These are phyloP conservation scores for Tetragonisca angustula DNA, from an alignment of 2,888 invertebrate species.

Conservation along the genomic window DNA sequence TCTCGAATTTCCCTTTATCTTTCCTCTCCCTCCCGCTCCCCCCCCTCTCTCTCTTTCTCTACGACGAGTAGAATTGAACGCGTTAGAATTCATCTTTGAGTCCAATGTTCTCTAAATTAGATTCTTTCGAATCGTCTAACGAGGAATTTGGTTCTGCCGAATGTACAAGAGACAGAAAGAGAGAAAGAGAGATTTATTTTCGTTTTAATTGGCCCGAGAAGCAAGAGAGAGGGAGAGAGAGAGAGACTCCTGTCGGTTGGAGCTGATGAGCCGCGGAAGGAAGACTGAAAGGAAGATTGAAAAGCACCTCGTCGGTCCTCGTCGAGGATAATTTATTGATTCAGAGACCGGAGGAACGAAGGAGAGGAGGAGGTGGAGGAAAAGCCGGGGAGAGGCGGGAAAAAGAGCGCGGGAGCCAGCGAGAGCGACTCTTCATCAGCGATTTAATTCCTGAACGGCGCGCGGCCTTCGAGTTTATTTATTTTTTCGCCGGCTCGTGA, in stretches of 20 bases:
- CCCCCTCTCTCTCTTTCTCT: too few species aligned
- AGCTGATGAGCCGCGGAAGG: neutral
- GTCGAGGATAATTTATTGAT: constrained; percentile 75
- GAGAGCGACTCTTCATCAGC: constrained; percentile 78
- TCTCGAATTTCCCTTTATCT: neutral
- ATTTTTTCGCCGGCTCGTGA: constrained; percentile 79
- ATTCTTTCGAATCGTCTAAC: too few species aligned
- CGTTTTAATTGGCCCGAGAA: constrained; percentile 24
- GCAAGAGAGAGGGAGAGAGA: neutral
- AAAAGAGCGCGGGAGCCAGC: constrained; percentile 41
- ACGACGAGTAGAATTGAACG: too few species aligned
- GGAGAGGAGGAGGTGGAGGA: neutral
- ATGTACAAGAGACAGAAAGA: too few species aligned
- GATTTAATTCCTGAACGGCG: constrained; percentile 79
- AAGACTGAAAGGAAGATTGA: constrained; percentile 37
- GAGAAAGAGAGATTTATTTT: neutral
- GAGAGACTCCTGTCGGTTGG: constrained; percentile 13
- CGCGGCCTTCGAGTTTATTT: constrained; percentile 79
- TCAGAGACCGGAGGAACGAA: constrained; percentile 58
- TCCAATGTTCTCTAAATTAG: too few species aligned
- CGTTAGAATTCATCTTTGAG: too few species aligned
- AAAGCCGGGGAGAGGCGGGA: constrained; percentile 4
- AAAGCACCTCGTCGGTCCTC: constrained; percentile 23
- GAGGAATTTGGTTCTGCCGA: too few species aligned
- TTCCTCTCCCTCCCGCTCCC: too few species aligned